phyloP scores from a whole-genome alignment of 2,797 vertebrate genomes.

The Apogon hyalosoma region DNA sequence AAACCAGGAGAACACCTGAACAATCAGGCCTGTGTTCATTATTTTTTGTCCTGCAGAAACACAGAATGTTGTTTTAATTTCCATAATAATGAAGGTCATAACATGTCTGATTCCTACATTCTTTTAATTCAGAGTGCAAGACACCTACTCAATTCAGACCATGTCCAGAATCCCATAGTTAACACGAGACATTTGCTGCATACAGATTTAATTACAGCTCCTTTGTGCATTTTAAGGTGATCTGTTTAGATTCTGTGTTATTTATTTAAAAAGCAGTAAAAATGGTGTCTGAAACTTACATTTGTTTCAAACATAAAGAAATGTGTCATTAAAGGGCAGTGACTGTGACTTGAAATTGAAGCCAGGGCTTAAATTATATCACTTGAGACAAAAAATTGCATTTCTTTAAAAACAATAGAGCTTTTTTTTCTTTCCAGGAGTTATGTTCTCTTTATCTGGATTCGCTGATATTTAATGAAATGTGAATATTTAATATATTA shows the following conservation, averaged over 20 bases:
- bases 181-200: neutral
- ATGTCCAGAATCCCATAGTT: neutral
- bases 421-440: too few relatives aligned
- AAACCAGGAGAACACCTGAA: neutral
- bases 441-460: too few relatives aligned
- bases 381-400: too few relatives aligned
- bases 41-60: conserved; percentile 6
- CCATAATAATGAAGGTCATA: conserved; percentile 26
- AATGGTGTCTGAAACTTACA: neutral
- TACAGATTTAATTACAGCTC: neutral
- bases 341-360: too few relatives aligned
- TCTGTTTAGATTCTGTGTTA: neutral
- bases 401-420: too few relatives aligned
- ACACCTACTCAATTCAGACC: neutral
- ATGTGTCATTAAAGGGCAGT: too few relatives aligned
- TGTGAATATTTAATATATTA: too few relatives aligned
- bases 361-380: too few relatives aligned
- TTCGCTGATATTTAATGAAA: too few relatives aligned
- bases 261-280: too few relatives aligned
- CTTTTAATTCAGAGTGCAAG: neutral
- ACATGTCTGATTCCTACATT: neutral
- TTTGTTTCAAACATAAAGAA: neutral
- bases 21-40: neutral
- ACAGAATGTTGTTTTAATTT: conserved; percentile 23
- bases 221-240: neutral